Evolutionary conservation across 2,797 vertebrate species (phyloP).

Genomic region (Nyctalus aviator): DNA sequence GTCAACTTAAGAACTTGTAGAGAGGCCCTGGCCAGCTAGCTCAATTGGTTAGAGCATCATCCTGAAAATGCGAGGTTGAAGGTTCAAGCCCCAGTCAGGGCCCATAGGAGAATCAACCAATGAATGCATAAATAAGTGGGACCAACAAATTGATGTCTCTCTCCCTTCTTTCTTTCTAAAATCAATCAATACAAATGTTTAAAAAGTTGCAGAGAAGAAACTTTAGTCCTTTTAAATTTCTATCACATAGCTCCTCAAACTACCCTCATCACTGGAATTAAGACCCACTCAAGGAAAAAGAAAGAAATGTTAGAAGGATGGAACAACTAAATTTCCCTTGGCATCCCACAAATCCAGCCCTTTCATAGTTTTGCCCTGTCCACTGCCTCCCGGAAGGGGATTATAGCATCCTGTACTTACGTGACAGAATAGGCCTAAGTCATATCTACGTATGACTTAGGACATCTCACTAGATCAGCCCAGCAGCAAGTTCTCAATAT

Average conservation of each 20-base stretch:
- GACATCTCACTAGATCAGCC: neutral
- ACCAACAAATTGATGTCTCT: neutral
- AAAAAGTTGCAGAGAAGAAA: neutral
- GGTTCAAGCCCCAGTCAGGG: neutral
- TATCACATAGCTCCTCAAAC: neutral
- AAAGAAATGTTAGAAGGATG: neutral
- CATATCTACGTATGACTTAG: neutral
- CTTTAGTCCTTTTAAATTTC: neutral
- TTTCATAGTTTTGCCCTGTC: neutral
- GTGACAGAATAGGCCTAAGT: neutral
- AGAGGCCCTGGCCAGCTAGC: neutral
- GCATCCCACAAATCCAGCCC: neutral
- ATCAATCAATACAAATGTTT: neutral
- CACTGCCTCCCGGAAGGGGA: neutral
- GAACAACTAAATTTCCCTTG: neutral
- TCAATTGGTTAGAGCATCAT: neutral
- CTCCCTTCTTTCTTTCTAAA: neutral
- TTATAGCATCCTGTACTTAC: neutral
- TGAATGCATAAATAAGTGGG: neutral
- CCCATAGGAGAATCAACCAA: neutral
- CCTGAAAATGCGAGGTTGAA: neutral
- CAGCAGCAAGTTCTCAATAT: neutral
- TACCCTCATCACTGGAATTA: neutral
- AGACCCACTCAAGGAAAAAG: neutral
- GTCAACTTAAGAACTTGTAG: neutral